Conservation (phyloP, 2,888 invertebrate genomes). For the Amorpha juglandis region DNA sequence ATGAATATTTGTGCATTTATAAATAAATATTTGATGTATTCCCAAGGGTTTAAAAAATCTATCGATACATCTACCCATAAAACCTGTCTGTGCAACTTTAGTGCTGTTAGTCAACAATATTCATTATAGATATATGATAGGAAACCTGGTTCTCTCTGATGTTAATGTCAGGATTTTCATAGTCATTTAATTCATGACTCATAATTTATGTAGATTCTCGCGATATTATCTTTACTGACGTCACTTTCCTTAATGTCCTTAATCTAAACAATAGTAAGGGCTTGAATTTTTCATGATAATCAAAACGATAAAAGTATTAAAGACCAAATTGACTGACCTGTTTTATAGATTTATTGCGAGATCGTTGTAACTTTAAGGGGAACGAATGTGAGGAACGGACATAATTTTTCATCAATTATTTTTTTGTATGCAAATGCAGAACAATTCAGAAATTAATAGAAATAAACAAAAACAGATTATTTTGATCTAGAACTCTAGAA, state of each 20-base stretch:
- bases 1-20: too few relatives aligned
- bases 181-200: conserved; percentile 50
- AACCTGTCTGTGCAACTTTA: conserved; percentile 26
- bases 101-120: conserved; percentile 41
- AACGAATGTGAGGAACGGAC: too few relatives aligned
- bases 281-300: background rate
- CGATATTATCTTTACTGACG: background rate
- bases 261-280: conserved; percentile 6
- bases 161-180: conserved; percentile 50
- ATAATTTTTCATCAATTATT: too few relatives aligned
- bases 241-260: background rate
- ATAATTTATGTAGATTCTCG: conserved; percentile 38
- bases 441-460: too few relatives aligned
- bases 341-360: background rate
- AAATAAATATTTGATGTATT: too few relatives aligned
- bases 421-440: too few relatives aligned
- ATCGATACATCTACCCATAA: background rate
- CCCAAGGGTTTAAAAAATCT: background rate
- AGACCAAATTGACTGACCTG: background rate
- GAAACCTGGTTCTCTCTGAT: conserved; percentile 62
- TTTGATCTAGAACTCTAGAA: too few relatives aligned
- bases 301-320: background rate
- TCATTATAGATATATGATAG: conserved; percentile 30
- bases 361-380: background rate
- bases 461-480: too few relatives aligned